Evolutionary conservation across 2,888 invertebrate species (phyloP).

Genomic region (Ashinkailepas kermadecensis): DNA sequence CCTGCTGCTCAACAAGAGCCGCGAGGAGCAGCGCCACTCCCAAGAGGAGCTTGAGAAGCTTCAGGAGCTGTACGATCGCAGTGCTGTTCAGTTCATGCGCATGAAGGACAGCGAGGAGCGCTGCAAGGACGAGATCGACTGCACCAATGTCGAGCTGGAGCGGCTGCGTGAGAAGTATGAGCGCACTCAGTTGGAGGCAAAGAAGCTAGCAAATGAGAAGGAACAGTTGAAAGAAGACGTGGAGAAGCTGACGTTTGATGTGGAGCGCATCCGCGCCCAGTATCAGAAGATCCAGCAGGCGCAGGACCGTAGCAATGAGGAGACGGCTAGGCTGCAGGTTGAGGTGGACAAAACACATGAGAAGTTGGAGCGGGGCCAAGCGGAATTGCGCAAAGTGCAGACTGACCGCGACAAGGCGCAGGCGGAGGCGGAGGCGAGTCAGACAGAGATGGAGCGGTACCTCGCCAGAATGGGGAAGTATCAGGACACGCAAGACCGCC

Average conservation of each 20-base stretch:
- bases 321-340: slow-evolving; percentile 75
- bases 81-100: slow-evolving; percentile 71
- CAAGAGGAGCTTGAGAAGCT: slow-evolving; percentile 77
- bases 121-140: slow-evolving; percentile 68
- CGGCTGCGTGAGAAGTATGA: slow-evolving; percentile 82
- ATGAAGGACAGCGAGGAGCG: slow-evolving; percentile 87
- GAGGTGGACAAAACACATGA: slow-evolving; percentile 86
- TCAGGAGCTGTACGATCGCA: slow-evolving; percentile 82
- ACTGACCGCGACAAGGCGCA: slow-evolving; percentile 62
- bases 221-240: slow-evolving; percentile 39
- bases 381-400: slow-evolving; percentile 72
- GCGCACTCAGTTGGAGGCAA: slow-evolving; percentile 76
- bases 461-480: slow-evolving; percentile 65
- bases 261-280: slow-evolving; percentile 78
- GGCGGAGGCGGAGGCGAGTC: slow-evolving; percentile 64
- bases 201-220: slow-evolving; percentile 51
- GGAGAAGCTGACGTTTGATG: slow-evolving; percentile 50
- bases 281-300: slow-evolving; percentile 74
- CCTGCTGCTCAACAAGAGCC: slow-evolving; percentile 65
- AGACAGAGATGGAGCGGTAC: slow-evolving; percentile 68
- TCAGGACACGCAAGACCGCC: slow-evolving; percentile 52
- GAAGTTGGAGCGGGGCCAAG: slow-evolving; percentile 75
- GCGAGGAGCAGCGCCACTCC: slow-evolving; percentile 75
- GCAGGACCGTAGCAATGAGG: slow-evolving; percentile 82
- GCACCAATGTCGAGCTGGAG: slow-evolving; percentile 69